Base-by-base conservation (phyloP, 2,888 invertebrate genomes). In the Tetrapedia diversipes region DNA sequence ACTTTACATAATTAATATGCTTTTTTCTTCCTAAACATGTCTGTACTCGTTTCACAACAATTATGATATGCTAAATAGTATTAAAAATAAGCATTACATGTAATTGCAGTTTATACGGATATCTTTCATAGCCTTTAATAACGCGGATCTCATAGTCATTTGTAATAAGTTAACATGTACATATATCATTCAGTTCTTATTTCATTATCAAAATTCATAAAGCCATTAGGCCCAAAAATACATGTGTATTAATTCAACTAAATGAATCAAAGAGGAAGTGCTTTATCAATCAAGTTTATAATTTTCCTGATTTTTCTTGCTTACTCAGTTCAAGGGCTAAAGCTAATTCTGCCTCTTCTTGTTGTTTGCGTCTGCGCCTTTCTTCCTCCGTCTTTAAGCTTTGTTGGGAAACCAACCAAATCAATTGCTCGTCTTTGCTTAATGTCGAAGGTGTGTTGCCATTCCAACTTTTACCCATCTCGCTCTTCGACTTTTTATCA, bases 341-440 rank as follows among this genome's bases (percentile, higher is more conserved):
- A 87, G 95, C 95, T 64, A 96, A 92, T 86, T 96, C 96, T n/a
- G 94, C 95, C 79, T 95, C 94, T 88, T 96, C 96, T 65, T 94
- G 92, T 57, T 94, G 92, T 79, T 94, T 92, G 63, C 92, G 93
- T 76, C 93, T 94, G 19, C 94, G 93, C 83, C 94, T 94, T 75
- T 94, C 94, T 87, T 95, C 94, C 89, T 95, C 94, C 45, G 94
- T 91, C 37, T 93, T 92, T 70, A 94, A 90, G 82, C 96, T 95
- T 89, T 96, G 95, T 34, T 94, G 93, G 16, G 95, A 95, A 4
- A 96, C 96, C n/a, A n/a, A n/a, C 96, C 96, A 96, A 22, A 94
- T 95, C 89, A 95, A 91, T 91, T 96, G 96, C 89, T 95, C 94
- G 86, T 95, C 95, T 89, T 96, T 95, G 0, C 93, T 92, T 0